Percentiles rank a stretch among this genome's conserved stretches.
phyloP scores from a whole-genome alignment of 1,140 invertebrate species.

The Thaumatotibia leucotreta region DNA sequence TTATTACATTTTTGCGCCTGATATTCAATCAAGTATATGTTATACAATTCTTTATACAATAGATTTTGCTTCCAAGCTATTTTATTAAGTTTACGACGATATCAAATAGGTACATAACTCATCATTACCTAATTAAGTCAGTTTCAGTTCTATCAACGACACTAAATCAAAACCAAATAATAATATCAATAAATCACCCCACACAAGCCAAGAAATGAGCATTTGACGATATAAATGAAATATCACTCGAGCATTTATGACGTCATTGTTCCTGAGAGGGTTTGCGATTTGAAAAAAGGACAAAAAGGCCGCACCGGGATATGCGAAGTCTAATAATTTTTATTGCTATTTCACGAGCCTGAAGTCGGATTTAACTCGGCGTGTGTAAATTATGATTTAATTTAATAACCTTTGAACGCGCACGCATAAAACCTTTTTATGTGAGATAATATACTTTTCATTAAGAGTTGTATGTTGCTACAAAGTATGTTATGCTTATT shows the following conservation, averaged over 20 bases:
- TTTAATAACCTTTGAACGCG: constrained; percentile 68
- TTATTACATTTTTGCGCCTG: too few species aligned
- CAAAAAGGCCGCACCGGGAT: constrained; percentile 44
- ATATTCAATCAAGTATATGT: too few species aligned
- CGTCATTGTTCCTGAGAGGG: constrained; percentile 55
- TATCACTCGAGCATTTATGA: constrained; percentile 62
- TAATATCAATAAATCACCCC: too few species aligned
- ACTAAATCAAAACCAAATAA: not conserved
- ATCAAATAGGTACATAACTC: too few species aligned
- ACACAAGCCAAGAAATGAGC: not conserved
- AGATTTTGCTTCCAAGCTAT: too few species aligned
- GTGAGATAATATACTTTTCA: constrained; percentile 67
- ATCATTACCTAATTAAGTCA: too few species aligned
- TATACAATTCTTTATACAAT: too few species aligned
- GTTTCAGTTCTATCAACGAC: not conserved
- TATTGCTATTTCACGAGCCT: constrained; percentile 65
- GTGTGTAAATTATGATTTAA: constrained; percentile 73
- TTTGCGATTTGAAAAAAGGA: constrained; percentile 58
- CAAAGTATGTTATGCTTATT: constrained; percentile 55
- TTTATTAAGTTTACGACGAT: too few species aligned
- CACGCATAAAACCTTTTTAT: constrained; percentile 66
- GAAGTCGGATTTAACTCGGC: constrained; percentile 62
- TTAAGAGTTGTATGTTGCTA: constrained; percentile 57
- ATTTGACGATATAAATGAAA: not conserved
- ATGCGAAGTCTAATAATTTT: constrained; percentile 60